Evolutionary conservation across 1,140 invertebrate genomes (phyloP).

Genomic region (Zaprionus gabonicus): DNA sequence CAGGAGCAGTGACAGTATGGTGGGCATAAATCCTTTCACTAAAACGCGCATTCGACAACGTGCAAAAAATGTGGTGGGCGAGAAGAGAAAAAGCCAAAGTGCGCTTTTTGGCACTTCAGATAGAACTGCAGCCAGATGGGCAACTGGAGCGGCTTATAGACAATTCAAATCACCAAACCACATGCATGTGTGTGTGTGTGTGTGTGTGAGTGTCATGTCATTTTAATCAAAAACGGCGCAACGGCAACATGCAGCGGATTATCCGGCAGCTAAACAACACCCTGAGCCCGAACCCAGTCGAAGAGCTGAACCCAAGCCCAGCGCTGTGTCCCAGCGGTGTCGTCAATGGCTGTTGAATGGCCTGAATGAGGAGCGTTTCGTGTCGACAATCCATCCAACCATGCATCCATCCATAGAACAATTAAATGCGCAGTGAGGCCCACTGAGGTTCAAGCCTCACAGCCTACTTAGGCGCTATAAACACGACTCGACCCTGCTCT

Average conservation of each 20-base stretch:
- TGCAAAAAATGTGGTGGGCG: constrained; percentile 45
- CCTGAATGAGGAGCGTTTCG: constrained; percentile 49
- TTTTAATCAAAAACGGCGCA: constrained; percentile 71
- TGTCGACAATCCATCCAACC: constrained; percentile 46
- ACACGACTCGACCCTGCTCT: constrained; percentile 15
- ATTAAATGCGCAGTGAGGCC: constrained; percentile 74
- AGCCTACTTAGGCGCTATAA: constrained; percentile 68
- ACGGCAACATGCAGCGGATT: constrained; percentile 75
- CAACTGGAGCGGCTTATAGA: constrained; percentile 65
- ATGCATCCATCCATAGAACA: constrained; percentile 43
- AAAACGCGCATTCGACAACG: constrained; percentile 67
- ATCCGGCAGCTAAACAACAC: constrained; percentile 80
- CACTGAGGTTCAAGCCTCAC: constrained; percentile 44
- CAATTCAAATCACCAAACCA: constrained; percentile 51
- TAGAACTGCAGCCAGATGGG: constrained; percentile 47
- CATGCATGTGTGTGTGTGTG: constrained; percentile 21
- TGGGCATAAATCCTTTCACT: constrained; percentile 70
- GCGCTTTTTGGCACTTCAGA: constrained; percentile 79
- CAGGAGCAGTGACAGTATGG: constrained; percentile 26
- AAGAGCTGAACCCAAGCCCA: constrained; percentile 18
- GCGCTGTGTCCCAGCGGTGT: constrained; percentile 35
- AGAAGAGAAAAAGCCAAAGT: constrained; percentile 43
- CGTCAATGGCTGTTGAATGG: constrained; percentile 48
- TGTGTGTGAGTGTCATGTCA: constrained; percentile 41
- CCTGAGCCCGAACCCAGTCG: constrained; percentile 31